Evolutionary conservation across 2,888 invertebrate species (phyloP).

Genomic region (Zygaena filipendulae): DNA sequence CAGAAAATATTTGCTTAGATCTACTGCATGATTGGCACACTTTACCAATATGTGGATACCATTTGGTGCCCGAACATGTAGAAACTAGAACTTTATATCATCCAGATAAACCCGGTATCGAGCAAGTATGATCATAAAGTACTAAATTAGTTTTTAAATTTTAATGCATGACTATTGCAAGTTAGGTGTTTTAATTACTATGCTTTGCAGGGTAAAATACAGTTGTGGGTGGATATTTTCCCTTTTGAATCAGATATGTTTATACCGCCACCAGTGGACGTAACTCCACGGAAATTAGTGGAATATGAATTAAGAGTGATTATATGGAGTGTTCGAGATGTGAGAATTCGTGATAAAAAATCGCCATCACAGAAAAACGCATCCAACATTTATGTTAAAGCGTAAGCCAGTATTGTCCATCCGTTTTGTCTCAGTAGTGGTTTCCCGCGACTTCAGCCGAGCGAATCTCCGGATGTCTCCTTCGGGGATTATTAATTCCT

Average conservation of each 20-base stretch:
- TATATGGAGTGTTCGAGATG: conserved; percentile 74
- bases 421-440: neutral
- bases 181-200: too few species aligned
- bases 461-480: too few species aligned
- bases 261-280: conserved; percentile 79
- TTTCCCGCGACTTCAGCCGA: too few species aligned
- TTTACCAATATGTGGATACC: conserved; percentile 80
- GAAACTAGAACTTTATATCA: conserved; percentile 86
- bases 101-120: conserved; percentile 73
- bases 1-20: conserved; percentile 80
- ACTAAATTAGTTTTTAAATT: too few species aligned
- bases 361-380: conserved; percentile 74
- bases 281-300: conserved; percentile 76
- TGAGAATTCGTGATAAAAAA: conserved; percentile 71
- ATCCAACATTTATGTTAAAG: conserved; percentile 81
- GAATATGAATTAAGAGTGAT: conserved; percentile 76
- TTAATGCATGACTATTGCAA: too few species aligned
- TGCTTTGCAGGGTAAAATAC: conserved; percentile 86
- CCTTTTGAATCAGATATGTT: conserved; percentile 62
- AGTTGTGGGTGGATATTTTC: conserved; percentile 92
- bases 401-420: conserved; percentile 56
- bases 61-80: conserved; percentile 90
- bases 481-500: too few species aligned
- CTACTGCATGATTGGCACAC: conserved; percentile 81
- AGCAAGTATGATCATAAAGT: conserved; percentile 34